A percentile compares a stretch with the other conserved stretches of the same genome.
These are phyloP conservation scores for Flexamia atlantica DNA, from an alignment of 2,888 invertebrate genomes.

Conservation along the genomic window DNA sequence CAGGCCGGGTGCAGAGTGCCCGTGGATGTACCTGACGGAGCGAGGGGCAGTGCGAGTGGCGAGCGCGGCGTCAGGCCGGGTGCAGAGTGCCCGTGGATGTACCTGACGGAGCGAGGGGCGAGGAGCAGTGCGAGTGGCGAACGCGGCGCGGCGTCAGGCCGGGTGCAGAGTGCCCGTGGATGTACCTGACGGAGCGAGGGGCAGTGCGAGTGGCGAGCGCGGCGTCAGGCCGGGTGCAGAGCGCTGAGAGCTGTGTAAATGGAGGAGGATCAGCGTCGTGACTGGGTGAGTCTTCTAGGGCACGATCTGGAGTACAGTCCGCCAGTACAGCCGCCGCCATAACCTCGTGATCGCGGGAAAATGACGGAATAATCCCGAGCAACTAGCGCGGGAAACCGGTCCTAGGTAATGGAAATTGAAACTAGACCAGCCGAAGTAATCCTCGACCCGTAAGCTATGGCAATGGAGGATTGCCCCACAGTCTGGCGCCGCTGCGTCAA, in stretches of 20 bases:
- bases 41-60: too few relatives aligned
- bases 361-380: slow-evolving; percentile 39
- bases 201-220: neutral
- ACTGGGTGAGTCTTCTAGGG: neutral
- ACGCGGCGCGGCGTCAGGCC: too few relatives aligned
- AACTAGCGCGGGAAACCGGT: slow-evolving; percentile 27
- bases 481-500: too few relatives aligned
- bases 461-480: too few relatives aligned
- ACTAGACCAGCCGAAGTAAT: slow-evolving; percentile 8
- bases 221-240: neutral
- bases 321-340: slow-evolving; percentile 1
- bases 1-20: too few relatives aligned
- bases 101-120: too few relatives aligned
- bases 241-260: slow-evolving; percentile 45
- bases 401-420: slow-evolving; percentile 1
- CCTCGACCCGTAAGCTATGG: neutral
- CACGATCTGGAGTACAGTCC: slow-evolving; percentile 55
- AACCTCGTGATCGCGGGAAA: slow-evolving; percentile 27
- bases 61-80: too few relatives aligned
- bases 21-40: too few relatives aligned
- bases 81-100: too few relatives aligned
- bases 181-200: too few relatives aligned
- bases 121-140: too few relatives aligned
- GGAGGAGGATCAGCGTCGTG: slow-evolving; percentile 18
- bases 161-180: too few relatives aligned